Percentiles rank a stretch among this genome's conserved stretches.
These are phyloP conservation scores for Calameuta idolon DNA, from an alignment of 2,888 invertebrate species.

Conservation along the genomic window DNA sequence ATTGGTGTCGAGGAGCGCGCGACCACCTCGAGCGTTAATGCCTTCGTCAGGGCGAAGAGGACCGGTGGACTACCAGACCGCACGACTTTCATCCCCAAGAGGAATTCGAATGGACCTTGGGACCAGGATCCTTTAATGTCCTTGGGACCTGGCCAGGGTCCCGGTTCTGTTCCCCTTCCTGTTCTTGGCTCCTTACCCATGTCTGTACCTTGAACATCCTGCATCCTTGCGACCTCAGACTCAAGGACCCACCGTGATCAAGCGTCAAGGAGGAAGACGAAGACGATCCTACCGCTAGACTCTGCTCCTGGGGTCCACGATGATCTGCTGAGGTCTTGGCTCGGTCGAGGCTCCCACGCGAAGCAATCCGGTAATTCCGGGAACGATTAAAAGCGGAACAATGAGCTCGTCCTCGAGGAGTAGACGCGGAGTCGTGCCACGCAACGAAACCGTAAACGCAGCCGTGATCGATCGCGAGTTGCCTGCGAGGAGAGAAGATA, in stretches of 20 bases:
- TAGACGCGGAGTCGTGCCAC: conserved; percentile 40
- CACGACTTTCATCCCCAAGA: background rate
- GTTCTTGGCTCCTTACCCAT: too few species aligned
- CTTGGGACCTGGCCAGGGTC: too few species aligned
- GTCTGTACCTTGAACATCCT: too few species aligned
- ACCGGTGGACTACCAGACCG: background rate
- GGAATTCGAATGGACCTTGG: too few species aligned
- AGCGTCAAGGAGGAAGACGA: too few species aligned
- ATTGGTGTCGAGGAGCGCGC: conserved; percentile 56
- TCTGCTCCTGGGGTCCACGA: too few species aligned
- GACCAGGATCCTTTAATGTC: too few species aligned
- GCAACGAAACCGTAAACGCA: conserved; percentile 53
- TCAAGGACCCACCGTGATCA: too few species aligned
- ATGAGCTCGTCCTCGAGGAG: conserved; percentile 34
- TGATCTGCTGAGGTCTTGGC: background rate
- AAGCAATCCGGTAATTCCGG: conserved; percentile 48
- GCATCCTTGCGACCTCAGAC: too few species aligned
- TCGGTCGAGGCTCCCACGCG: conserved; percentile 45
- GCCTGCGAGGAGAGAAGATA: background rate
- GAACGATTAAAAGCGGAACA: conserved; percentile 58
- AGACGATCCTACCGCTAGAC: too few species aligned
- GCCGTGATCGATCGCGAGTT: conserved; percentile 49
- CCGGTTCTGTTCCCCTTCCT: too few species aligned
- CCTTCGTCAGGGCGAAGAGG: background rate
- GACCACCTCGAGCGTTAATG: conserved; percentile 59